Evolutionary conservation across 2,888 invertebrate species (phyloP), one percentile per base, ranked within the genome.

Genomic region (Trichopoda pennipes): DNA sequence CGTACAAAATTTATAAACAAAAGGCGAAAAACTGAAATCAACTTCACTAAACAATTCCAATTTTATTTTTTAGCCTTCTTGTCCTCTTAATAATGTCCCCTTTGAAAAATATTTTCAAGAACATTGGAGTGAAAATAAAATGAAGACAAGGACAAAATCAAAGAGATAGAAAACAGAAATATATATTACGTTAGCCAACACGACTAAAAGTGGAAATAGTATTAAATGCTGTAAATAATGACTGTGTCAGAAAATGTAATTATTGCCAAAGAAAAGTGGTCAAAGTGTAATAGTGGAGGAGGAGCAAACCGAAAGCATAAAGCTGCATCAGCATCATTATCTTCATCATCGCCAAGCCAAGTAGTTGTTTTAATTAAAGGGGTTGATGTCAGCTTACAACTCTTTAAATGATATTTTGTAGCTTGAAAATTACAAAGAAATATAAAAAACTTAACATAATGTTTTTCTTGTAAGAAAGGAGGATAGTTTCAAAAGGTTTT

Each of bases 211-310:
- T 53, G 60, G 70, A 55, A 66, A 69, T 38, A 63, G 61, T 51
- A 70, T 75, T 75, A 79, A 82, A 68, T 75, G 61, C 66, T 55
- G 60, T 58, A 82, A 75, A 79, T 82, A 79, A 75, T 82, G 82
- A 76, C 61, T 68, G 55, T 68, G 75, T 72, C 66, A 28, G 68
- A 72, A 73, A 82, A 56, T 78, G 63, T 35, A 66, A 70, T 63
- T 73, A 70, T 32, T 42, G 21, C 32, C 47, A 63, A 9, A 28
- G 64, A 42, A 74, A 78, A 58, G 35, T 72, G 64, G 28, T 42
- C 42, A 47, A 44, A 63, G 55, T 35, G 23, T 2, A 17, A 63
- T 10, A 12, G 6, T 19, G 7, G 17, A 58, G 6, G 7, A 23
- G 49, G 16, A 35, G n/a, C n/a, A 32, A 63, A 32, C 2, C 28